These are phyloP conservation scores for Lomographa bimaculata DNA, from an alignment of 2,888 invertebrate genomes.

Conservation along the genomic window DNA sequence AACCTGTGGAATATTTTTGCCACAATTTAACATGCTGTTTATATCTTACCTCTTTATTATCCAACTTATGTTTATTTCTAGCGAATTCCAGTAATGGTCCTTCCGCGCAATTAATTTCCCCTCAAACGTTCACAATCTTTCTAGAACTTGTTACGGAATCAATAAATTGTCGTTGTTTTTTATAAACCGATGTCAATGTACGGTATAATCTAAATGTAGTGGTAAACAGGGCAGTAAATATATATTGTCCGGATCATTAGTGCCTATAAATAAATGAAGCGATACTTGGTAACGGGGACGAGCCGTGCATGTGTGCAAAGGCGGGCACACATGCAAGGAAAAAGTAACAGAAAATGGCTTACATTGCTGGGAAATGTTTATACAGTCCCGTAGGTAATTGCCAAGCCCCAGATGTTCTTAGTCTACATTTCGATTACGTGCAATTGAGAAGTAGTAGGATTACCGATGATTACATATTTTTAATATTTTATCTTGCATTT, in stretches of 20 bases:
- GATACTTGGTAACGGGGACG: slow-evolving; percentile 37
- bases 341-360: slow-evolving; percentile 6
- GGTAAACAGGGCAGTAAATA: slow-evolving; percentile 56
- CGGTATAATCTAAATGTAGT: slow-evolving; percentile 38
- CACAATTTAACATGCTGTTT: too few relatives aligned
- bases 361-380: slow-evolving; percentile 4
- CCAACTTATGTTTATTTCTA: too few relatives aligned
- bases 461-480: too few relatives aligned
- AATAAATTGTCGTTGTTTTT: slow-evolving; percentile 8
- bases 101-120: too few relatives aligned
- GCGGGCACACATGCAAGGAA: neutral
- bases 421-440: too few relatives aligned
- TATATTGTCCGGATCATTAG: slow-evolving; percentile 55
- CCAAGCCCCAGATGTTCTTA: neutral
- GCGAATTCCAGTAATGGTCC: too few relatives aligned
- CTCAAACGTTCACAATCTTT: neutral
- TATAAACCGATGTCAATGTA: slow-evolving; percentile 28
- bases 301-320: slow-evolving; percentile 15
- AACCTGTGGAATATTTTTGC: neutral
- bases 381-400: neutral
- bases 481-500: too few relatives aligned
- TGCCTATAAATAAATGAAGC: slow-evolving; percentile 52
- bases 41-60: too few relatives aligned
- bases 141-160: slow-evolving; percentile 1
- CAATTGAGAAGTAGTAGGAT: too few relatives aligned